phyloP scores from a whole-genome alignment of 2,888 invertebrate genomes.

The Tachina lurida region DNA sequence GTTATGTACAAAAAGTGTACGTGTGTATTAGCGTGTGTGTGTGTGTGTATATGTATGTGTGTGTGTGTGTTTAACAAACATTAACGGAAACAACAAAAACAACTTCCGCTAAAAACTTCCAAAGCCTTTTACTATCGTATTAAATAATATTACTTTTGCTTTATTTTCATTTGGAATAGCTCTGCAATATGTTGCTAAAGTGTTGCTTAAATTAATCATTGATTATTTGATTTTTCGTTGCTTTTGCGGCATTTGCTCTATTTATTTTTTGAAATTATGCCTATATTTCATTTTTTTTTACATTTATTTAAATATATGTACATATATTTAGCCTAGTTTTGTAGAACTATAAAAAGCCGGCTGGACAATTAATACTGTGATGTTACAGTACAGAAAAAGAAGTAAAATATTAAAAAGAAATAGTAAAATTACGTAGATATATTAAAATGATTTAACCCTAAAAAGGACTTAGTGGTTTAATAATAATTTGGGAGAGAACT shows the following conservation, averaged over 20 bases:
- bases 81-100: slow-evolving; percentile 66
- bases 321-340: slow-evolving; percentile 60
- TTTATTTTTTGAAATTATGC: slow-evolving; percentile 10
- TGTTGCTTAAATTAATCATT: slow-evolving; percentile 50
- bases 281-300: background rate
- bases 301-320: slow-evolving; percentile 15
- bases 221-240: slow-evolving; percentile 48
- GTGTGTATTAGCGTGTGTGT: background rate
- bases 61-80: slow-evolving; percentile 39
- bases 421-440: background rate
- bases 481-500: too few species aligned
- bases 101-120: slow-evolving; percentile 67
- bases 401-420: slow-evolving; percentile 25
- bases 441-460: slow-evolving; percentile 34
- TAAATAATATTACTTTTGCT: slow-evolving; percentile 1
- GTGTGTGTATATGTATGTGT: background rate
- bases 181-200: slow-evolving; percentile 18
- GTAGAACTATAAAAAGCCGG: slow-evolving; percentile 58
- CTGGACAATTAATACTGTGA: slow-evolving; percentile 31
- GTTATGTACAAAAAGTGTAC: background rate
- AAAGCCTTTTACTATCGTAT: slow-evolving; percentile 40
- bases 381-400: background rate
- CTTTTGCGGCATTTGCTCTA: slow-evolving; percentile 28
- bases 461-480: background rate
- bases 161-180: slow-evolving; percentile 21